phyloP scores from a whole-genome alignment of 2,888 invertebrate species.

The Lasius fuliginosus region DNA sequence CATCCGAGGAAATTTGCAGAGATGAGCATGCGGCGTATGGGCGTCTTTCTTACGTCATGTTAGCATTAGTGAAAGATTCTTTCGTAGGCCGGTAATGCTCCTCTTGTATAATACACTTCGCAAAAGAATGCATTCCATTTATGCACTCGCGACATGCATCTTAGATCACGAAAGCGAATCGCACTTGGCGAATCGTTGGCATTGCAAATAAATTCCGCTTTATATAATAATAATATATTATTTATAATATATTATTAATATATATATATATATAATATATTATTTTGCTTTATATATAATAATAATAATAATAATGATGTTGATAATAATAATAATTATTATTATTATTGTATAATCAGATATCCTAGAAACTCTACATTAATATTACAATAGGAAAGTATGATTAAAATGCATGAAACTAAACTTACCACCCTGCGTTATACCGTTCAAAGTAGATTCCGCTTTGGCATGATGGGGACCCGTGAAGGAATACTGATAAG shows the following conservation, averaged over 20 bases:
- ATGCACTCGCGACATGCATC: slow-evolving; percentile 34
- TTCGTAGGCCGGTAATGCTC: slow-evolving; percentile 61
- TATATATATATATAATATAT: background rate
- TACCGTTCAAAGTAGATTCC: slow-evolving; percentile 89
- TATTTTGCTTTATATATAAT: too few relatives aligned
- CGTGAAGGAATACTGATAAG: slow-evolving; percentile 89
- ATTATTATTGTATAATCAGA: background rate
- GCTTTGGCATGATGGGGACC: slow-evolving; percentile 90
- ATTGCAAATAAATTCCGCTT: slow-evolving; percentile 8
- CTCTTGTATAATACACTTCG: slow-evolving; percentile 43
- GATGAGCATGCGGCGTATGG: slow-evolving; percentile 60
- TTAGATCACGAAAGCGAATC: slow-evolving; percentile 42
- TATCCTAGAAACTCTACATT: background rate
- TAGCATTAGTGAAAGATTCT: slow-evolving; percentile 58
- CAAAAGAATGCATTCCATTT: slow-evolving; percentile 70
- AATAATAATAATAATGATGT: too few relatives aligned
- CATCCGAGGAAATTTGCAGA: slow-evolving; percentile 50
- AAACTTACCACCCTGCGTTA: slow-evolving; percentile 87
- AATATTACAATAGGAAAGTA: background rate
- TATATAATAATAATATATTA: background rate
- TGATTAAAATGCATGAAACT: background rate
- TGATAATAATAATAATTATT: too few relatives aligned
- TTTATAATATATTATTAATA: background rate
- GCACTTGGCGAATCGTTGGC: background rate
- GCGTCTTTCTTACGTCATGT: slow-evolving; percentile 69